Percentiles rank a stretch among this genome's conserved stretches.
These are phyloP conservation scores for Oncorhynchus nerka DNA, from an alignment of 2,113 vertebrate species.

Conservation along the genomic window DNA sequence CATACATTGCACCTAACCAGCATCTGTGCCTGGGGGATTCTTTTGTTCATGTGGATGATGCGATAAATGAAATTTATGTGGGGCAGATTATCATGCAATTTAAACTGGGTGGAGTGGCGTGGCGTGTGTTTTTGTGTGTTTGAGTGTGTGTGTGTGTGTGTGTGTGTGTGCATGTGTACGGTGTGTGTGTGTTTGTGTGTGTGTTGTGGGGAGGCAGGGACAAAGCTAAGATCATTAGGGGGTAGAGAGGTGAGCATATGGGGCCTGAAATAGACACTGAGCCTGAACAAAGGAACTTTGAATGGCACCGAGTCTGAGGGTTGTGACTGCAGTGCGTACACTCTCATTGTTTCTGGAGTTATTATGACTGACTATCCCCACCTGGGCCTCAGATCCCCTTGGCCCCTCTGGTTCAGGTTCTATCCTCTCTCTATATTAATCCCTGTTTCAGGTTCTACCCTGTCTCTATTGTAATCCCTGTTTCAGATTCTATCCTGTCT, in stretches of 20 bases:
- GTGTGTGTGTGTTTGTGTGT: constrained; percentile 5
- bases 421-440: not conserved
- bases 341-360: too few species aligned
- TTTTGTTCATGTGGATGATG: constrained; percentile 46
- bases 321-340: too few species aligned
- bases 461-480: not conserved
- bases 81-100: constrained; percentile 55
- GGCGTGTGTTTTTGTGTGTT: constrained; percentile 7
- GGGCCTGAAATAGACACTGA: constrained; percentile 59
- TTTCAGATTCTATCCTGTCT: too few species aligned
- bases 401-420: constrained; percentile 16
- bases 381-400: constrained; percentile 37
- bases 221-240: constrained; percentile 64
- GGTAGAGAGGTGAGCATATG: constrained; percentile 67
- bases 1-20: not conserved
- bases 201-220: constrained; percentile 3
- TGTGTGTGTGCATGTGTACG: constrained; percentile 11
- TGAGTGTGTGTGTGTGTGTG: not conserved
- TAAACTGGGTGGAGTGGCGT: constrained; percentile 21
- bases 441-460: not conserved
- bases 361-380: constrained; percentile 26
- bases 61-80: constrained; percentile 58
- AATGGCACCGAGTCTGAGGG: constrained; percentile 45
- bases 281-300: constrained; percentile 54
- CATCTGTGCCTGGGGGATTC: constrained; percentile 4